These are phyloP conservation scores for Luperina nickerlii DNA, from an alignment of 2,888 invertebrate species.

Conservation along the genomic window DNA sequence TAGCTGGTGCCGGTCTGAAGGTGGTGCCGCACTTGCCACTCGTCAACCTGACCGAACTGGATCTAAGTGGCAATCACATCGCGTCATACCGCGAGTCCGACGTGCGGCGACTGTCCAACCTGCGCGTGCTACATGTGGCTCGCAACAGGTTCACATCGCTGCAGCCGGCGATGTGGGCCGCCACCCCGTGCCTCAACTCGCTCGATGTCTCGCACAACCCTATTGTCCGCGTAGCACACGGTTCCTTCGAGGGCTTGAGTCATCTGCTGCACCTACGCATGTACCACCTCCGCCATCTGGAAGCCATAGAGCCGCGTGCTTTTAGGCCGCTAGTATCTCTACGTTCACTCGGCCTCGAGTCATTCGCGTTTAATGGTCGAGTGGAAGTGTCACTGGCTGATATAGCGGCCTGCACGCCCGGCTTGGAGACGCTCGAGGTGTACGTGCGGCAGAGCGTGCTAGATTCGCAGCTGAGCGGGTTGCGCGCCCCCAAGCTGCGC, in stretches of 20 bases:
- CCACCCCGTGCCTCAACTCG: constrained; percentile 91
- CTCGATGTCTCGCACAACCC: constrained; percentile 95
- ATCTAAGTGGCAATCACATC: constrained; percentile 93
- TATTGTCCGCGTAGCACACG: constrained; percentile 91
- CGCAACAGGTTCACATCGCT: constrained; percentile 93
- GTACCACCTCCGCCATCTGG: constrained; percentile 91
- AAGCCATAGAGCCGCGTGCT: constrained; percentile 92
- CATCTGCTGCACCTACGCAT: constrained; percentile 93
- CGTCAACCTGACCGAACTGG: constrained; percentile 91
- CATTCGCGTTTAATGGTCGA: constrained; percentile 86
- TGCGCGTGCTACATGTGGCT: constrained; percentile 92
- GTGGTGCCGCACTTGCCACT: constrained; percentile 93
- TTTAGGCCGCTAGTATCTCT: constrained; percentile 92
- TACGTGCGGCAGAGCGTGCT: constrained; percentile 92
- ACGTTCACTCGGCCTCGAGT: constrained; percentile 91
- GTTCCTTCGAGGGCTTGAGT: constrained; percentile 92
- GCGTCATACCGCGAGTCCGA: constrained; percentile 91
- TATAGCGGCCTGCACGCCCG: constrained; percentile 67
- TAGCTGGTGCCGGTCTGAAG: constrained; percentile 93
- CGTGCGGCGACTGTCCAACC: constrained; percentile 91
- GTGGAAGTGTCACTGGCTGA: constrained; percentile 77
- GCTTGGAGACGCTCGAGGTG: constrained; percentile 81
- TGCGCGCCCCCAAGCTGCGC: constrained; percentile 93
- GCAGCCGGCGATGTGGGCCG: constrained; percentile 92
- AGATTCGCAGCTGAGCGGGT: constrained; percentile 92